Evolutionary conservation across 1,140 invertebrate genomes (phyloP).

Genomic region (Drosophila lini): DNA sequence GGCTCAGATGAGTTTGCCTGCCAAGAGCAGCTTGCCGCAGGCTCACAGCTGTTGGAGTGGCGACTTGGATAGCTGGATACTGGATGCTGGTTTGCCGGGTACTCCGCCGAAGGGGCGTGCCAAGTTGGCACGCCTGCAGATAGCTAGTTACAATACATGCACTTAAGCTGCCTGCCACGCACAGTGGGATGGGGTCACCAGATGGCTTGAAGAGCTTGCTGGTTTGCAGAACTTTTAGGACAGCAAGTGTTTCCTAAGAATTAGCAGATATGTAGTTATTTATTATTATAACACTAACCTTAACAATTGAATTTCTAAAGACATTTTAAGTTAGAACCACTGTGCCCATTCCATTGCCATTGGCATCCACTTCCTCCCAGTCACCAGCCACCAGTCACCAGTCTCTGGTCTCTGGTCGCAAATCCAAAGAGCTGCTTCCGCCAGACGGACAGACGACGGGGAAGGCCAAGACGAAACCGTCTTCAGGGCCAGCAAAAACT

Average conservation of each 20-base stretch:
- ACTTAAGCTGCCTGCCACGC: conserved; percentile 50
- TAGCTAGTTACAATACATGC: conserved; percentile 72
- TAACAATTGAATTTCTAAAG: background rate
- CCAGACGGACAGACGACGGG: conserved; percentile 60
- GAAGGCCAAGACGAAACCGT: conserved; percentile 15
- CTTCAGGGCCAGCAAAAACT: conserved; percentile 22
- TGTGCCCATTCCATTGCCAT: conserved; percentile 8
- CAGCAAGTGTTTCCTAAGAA: no score
- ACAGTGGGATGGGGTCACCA: conserved; percentile 37
- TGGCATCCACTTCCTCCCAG: conserved; percentile 23
- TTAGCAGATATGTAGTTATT: no score
- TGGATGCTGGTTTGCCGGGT: conserved; percentile 34
- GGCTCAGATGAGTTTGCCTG: conserved; percentile 22
- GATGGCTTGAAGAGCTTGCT: background rate
- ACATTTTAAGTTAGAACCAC: background rate
- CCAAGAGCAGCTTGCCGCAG: conserved; percentile 41
- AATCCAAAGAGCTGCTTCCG: conserved; percentile 30
- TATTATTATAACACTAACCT: background rate
- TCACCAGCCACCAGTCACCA: conserved; percentile 2
- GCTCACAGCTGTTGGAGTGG: conserved; percentile 59
- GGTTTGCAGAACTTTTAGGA: background rate
- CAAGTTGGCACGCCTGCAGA: conserved; percentile 63
- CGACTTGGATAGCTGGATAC: conserved; percentile 28
- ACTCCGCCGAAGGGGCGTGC: conserved; percentile 41
- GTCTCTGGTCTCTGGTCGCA: conserved; percentile 11